These are phyloP conservation scores for Parazoanthus atlanticus DNA, from an alignment of 92 coral and sea anemone species.

Conservation along the genomic window DNA sequence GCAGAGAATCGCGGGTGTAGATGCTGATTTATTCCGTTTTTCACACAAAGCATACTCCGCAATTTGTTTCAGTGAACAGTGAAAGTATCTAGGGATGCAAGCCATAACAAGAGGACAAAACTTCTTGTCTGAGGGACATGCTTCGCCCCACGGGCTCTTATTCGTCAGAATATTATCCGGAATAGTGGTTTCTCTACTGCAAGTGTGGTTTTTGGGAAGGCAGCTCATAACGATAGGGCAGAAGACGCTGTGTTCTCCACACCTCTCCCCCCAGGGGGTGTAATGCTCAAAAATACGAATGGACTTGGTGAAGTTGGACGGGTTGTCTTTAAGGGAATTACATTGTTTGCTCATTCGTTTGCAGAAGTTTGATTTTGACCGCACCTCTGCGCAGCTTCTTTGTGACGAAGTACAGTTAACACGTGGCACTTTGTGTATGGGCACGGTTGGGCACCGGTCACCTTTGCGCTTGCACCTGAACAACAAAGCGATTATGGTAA, in stretches of 20 bases:
- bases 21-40: background rate
- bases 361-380: background rate
- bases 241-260: constrained; percentile 16
- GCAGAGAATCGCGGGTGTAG: constrained; percentile 2
- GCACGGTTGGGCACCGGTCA: background rate
- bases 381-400: constrained; percentile 21
- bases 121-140: constrained; percentile 9
- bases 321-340: background rate
- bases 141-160: constrained; percentile 32
- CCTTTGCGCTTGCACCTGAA: constrained; percentile 17
- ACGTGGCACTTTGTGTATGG: background rate
- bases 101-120: constrained; percentile 37
- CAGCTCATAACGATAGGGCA: constrained; percentile 33
- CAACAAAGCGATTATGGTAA: background rate
- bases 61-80: constrained; percentile 11
- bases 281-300: background rate
- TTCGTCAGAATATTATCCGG: background rate
- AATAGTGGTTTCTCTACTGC: background rate
- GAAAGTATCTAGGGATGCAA: background rate
- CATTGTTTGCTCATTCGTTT: constrained; percentile 3
- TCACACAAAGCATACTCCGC: constrained; percentile 18
- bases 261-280: constrained; percentile 41
- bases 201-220: constrained; percentile 9
- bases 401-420: constrained; percentile 15
- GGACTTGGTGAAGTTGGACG: constrained; percentile 12